phyloP scores from a whole-genome alignment of 2,113 vertebrate species.

The Clinocottus analis region DNA sequence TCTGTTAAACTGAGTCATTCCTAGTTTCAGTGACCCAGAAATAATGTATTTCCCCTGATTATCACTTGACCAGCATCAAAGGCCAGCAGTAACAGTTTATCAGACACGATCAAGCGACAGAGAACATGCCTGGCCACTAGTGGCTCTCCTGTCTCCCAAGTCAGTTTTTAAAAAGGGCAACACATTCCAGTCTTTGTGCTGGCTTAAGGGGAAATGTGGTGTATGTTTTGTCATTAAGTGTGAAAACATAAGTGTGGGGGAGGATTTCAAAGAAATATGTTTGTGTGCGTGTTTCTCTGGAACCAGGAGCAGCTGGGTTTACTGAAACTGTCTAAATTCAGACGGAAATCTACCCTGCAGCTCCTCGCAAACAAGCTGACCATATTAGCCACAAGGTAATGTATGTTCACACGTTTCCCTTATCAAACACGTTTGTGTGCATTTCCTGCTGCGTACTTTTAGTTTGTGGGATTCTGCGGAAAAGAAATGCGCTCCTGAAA shows the following conservation, averaged over 20 bases:
- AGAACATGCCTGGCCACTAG: neutral
- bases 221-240: slow-evolving; percentile 72
- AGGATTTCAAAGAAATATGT: slow-evolving; percentile 75
- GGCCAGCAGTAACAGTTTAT: slow-evolving; percentile 6
- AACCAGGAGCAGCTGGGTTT: slow-evolving; percentile 60
- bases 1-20: slow-evolving; percentile 47
- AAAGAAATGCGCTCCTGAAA: slow-evolving; percentile 17
- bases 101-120: slow-evolving; percentile 11
- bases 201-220: slow-evolving; percentile 66
- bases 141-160: slow-evolving; percentile 42
- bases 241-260: slow-evolving; percentile 75
- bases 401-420: neutral
- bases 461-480: slow-evolving; percentile 16
- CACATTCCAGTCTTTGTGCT: slow-evolving; percentile 50
- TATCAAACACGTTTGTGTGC: neutral
- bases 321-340: slow-evolving; percentile 48
- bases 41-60: slow-evolving; percentile 47
- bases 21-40: slow-evolving; percentile 58
- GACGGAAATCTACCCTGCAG: slow-evolving; percentile 19
- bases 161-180: slow-evolving; percentile 52
- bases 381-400: slow-evolving; percentile 27
- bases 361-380: slow-evolving; percentile 24
- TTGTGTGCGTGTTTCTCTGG: slow-evolving; percentile 63
- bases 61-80: slow-evolving; percentile 54
- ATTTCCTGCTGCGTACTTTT: neutral